Percentiles rank a stretch among this genome's conserved stretches.
These are phyloP conservation scores for Gila robusta DNA, from an alignment of 2,797 vertebrate species.

Conservation along the genomic window DNA sequence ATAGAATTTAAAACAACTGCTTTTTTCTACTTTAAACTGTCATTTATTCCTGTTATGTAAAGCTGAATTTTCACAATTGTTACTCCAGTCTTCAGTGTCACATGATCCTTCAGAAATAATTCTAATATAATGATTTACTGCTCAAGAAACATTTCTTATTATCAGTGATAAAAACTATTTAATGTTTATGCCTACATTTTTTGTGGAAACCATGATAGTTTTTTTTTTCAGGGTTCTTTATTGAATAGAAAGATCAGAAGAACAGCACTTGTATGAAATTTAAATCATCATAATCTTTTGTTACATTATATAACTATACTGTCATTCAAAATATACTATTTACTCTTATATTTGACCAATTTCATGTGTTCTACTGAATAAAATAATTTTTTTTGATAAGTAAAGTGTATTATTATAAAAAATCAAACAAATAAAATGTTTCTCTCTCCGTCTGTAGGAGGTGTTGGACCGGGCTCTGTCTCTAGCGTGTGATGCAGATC, in stretches of 20 bases:
- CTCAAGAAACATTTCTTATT: background rate
- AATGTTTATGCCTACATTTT: background rate
- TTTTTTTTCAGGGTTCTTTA: background rate
- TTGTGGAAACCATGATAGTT: too few species aligned
- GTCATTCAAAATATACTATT: background rate
- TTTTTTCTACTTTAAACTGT: background rate
- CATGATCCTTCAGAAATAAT: background rate
- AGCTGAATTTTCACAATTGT: background rate
- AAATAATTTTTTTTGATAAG: background rate
- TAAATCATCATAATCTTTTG: background rate
- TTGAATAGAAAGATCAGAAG: background rate
- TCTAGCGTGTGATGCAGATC: slow-evolving; percentile 83
- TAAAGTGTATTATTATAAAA: background rate
- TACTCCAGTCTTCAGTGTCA: background rate
- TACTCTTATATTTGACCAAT: background rate
- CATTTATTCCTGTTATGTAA: background rate
- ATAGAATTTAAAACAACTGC: background rate
- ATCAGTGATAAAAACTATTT: background rate
- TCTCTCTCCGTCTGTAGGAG: slow-evolving; percentile 75
- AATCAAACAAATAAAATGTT: background rate
- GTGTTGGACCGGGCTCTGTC: slow-evolving; percentile 79
- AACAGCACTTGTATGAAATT: background rate
- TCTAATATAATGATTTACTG: background rate
- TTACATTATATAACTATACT: background rate
- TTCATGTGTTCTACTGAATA: background rate